Percentiles rank a stretch among this genome's conserved stretches.
These are phyloP conservation scores for Sympetrum striolatum DNA, from an alignment of 2,888 invertebrate genomes.

Conservation along the genomic window DNA sequence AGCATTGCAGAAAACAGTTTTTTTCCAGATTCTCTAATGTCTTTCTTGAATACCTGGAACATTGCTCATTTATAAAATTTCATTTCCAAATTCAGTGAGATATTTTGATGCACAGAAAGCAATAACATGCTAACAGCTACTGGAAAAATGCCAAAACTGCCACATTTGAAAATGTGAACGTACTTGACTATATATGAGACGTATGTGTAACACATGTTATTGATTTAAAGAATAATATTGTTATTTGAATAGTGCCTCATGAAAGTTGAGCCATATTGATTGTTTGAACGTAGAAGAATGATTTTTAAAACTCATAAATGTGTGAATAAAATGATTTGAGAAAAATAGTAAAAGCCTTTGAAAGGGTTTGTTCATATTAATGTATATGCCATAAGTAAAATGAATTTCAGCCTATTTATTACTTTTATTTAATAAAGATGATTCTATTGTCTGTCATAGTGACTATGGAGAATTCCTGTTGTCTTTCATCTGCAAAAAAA, in stretches of 20 bases:
- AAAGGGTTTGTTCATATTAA: conserved; percentile 39
- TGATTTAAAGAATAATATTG: conserved; percentile 20
- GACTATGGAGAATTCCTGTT: too few species aligned
- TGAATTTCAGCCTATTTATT: not conserved
- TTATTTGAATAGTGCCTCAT: conserved; percentile 36
- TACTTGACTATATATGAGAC: conserved; percentile 21
- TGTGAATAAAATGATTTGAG: conserved; percentile 30
- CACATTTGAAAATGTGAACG: conserved; percentile 23
- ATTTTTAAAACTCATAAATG: conserved; percentile 18
- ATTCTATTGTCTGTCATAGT: too few species aligned
- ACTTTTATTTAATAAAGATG: not conserved
- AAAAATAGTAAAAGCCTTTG: conserved; percentile 17
- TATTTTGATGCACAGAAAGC: conserved; percentile 7
- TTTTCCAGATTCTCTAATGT: too few species aligned
- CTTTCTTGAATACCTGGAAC: too few species aligned
- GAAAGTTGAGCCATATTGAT: conserved; percentile 10
- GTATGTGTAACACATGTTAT: conserved; percentile 29
- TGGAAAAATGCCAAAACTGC: conserved; percentile 14
- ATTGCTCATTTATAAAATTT: not conserved
- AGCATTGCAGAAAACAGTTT: not conserved
- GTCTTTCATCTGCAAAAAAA: too few species aligned
- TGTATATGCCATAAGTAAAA: conserved; percentile 37
- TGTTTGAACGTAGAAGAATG: conserved; percentile 7
- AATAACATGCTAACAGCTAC: conserved; percentile 2
- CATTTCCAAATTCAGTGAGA: not conserved